Percentiles rank a stretch among this genome's conserved stretches.
Evolutionary conservation across 2,113 vertebrate species (phyloP).

Genomic region (Naja naja): DNA sequence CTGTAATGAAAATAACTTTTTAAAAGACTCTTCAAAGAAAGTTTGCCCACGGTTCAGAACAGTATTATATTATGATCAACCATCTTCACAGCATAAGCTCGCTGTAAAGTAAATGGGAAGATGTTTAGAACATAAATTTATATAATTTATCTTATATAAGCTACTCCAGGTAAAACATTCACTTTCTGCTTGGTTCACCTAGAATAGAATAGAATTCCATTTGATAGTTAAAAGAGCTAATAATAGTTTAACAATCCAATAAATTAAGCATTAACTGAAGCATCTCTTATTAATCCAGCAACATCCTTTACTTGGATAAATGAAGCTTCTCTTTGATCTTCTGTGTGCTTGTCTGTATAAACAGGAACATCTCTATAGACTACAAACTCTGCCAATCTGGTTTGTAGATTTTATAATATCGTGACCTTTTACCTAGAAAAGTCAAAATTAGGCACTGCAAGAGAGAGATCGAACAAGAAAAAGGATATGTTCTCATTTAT

Average conservation of each 20-base stretch:
- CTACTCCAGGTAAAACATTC: background rate
- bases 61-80: background rate
- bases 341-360: background rate
- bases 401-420: background rate
- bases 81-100: background rate
- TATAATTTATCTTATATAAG: background rate
- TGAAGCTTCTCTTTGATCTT: background rate
- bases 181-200: background rate
- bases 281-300: background rate
- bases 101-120: background rate
- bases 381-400: background rate
- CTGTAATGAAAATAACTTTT: background rate
- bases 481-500: background rate
- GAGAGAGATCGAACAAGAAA: background rate
- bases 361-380: background rate
- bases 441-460: background rate
- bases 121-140: background rate
- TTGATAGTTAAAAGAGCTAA: background rate
- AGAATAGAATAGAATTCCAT: background rate
- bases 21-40: background rate
- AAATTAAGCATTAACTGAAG: background rate
- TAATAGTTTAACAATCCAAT: background rate
- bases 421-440: background rate
- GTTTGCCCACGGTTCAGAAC: slow-evolving; percentile 1
- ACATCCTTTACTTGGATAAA: background rate